Evolutionary conservation across 2,797 vertebrate species (phyloP), one percentile per base, ranked within the genome.

Genomic region (Macropodus opercularis): DNA sequence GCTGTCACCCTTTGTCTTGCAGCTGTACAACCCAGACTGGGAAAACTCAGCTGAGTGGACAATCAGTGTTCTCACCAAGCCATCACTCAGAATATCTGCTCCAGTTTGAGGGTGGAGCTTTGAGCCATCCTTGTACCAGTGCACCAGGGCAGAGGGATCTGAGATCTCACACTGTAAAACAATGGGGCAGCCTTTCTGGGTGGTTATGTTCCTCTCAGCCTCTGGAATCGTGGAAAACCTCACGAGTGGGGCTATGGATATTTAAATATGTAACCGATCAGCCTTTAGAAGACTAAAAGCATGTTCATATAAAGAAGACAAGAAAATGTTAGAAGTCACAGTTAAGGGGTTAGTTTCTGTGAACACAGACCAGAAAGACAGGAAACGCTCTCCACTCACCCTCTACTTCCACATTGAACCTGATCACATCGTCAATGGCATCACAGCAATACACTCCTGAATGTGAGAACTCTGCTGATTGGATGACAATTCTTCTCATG

Each of bases 81-180:
- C 94, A 0, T 96, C 88, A 0, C 78, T 84, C 72, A 93, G 84
- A 26, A 96, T 88, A 48, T 92, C 80, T 72, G 95, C 54, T 63
- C 54, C 82, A 69, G 83, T 79, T 0, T 86, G 80, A 43, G 64
- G 88, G 23, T 92, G 90, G 48, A 96, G 87, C 71, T 96, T 95
- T 77, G 92, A 89, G 12, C 95, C 95, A 0, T 98, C 95, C 86
- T 95, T 96, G 90, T 93, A 95, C 97, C 97, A 98, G 71, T 1
- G 59, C 75, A 96, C 95, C 0, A 85, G 81, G 35, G 90, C 92
- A 0, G 87, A 85, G 0, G 87, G 87, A 38, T 90, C 92, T 88
- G 96, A 96, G 60, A 97, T 89, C 90, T 95, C 92, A 74, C 96
- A 98, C 69, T 87, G 90, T 72, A 98, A 88, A 75, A 91, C 83